Percentiles rank a stretch among this genome's conserved stretches.
These are phyloP conservation scores for Punctoribates punctum DNA, from an alignment of 2,888 invertebrate species.

Conservation along the genomic window DNA sequence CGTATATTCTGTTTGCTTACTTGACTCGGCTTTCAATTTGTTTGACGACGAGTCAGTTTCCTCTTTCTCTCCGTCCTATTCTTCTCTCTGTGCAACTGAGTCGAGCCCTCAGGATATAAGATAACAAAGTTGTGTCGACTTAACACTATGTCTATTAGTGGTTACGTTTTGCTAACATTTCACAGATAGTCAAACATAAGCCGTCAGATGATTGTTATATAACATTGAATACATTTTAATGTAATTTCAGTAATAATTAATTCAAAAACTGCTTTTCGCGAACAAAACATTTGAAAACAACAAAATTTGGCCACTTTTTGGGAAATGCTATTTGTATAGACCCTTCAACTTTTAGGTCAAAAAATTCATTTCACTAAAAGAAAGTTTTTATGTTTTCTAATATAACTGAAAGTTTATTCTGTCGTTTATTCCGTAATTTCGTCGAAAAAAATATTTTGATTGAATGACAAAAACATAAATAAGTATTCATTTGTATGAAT, in stretches of 20 bases:
- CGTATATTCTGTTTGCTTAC: conserved; percentile 8
- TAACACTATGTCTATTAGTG: conserved; percentile 22
- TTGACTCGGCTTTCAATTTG: conserved; percentile 22
- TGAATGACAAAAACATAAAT: too few relatives aligned
- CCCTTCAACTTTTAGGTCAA: not conserved
- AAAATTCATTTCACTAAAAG: too few relatives aligned
- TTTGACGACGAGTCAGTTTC: not conserved
- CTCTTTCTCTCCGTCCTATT: not conserved
- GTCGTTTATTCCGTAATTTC: too few relatives aligned
- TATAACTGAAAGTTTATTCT: too few relatives aligned
- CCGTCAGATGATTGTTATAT: not conserved
- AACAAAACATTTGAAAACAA: not conserved
- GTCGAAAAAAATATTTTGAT: too few relatives aligned
- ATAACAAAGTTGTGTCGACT: conserved; percentile 25
- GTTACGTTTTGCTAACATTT: conserved; percentile 6
- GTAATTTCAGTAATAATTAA: not conserved
- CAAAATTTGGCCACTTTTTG: not conserved
- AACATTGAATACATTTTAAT: conserved; percentile 16
- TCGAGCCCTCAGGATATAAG: conserved; percentile 21
- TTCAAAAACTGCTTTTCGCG: not conserved
- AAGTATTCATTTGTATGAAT: too few relatives aligned
- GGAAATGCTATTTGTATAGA: not conserved
- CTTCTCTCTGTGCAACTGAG: not conserved
- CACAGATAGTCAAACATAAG: conserved; percentile 20
- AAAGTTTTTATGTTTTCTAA: too few relatives aligned